A percentile compares a stretch with the other conserved stretches of the same genome.
phyloP scores from a whole-genome alignment of 2,888 invertebrate genomes.

The Pinctada fucata region DNA sequence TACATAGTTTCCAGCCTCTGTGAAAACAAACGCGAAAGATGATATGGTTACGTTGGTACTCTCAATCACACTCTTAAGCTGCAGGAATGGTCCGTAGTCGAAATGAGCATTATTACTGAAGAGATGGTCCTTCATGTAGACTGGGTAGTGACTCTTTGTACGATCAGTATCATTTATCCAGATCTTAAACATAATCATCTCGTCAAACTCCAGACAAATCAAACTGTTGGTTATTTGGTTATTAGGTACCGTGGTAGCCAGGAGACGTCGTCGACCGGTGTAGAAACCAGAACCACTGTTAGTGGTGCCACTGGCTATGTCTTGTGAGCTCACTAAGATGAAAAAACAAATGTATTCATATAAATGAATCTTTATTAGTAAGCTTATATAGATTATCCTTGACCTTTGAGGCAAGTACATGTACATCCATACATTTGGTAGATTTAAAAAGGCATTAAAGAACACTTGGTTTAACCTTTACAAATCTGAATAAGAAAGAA shows the following conservation, averaged over 20 bases:
- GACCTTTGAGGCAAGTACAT: neutral
- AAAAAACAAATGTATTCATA: neutral
- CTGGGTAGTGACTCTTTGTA: conserved; percentile 70
- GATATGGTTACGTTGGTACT: conserved; percentile 71
- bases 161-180: conserved; percentile 66
- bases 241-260: conserved; percentile 57
- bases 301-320: conserved; percentile 35
- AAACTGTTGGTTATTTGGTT: conserved; percentile 70
- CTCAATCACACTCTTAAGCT: conserved; percentile 66
- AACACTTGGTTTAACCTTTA: too few relatives aligned
- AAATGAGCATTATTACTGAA: conserved; percentile 73
- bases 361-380: neutral
- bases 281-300: conserved; percentile 5
- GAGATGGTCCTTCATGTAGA: conserved; percentile 71
- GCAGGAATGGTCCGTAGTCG: conserved; percentile 73
- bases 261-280: conserved; percentile 60
- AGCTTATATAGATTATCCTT: neutral
- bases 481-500: too few relatives aligned
- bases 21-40: conserved; percentile 72
- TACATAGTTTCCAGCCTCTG: conserved; percentile 72
- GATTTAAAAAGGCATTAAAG: too few relatives aligned
- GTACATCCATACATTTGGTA: neutral
- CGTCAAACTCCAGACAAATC: conserved; percentile 69
- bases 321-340: conserved; percentile 39
- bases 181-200: conserved; percentile 72